Percentiles rank a stretch among this genome's conserved stretches.
Evolutionary conservation across 2,888 invertebrate genomes (phyloP).

Genomic region (Drosophila pullipes): DNA sequence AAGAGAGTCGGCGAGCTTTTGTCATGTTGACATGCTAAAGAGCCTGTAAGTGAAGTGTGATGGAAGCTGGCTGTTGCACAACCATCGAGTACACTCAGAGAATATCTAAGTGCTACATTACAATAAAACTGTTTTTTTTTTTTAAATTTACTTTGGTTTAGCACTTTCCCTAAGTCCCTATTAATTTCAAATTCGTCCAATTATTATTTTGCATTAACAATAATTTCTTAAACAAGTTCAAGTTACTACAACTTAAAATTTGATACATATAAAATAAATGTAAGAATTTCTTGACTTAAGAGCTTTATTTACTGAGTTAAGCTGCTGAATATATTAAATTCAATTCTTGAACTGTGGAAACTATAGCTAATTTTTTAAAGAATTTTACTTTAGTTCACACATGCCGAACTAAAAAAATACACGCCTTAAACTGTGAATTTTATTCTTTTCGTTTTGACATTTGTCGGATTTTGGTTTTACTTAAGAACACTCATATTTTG

Average conservation of each 20-base stretch:
- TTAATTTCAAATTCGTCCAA: not conserved
- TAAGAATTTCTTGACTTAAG: not conserved
- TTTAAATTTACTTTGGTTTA: not conserved
- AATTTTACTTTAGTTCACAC: not conserved
- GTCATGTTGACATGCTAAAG: slow-evolving; percentile 79
- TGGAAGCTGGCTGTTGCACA: slow-evolving; percentile 62
- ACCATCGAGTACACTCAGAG: slow-evolving; percentile 23
- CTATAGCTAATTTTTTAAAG: not conserved
- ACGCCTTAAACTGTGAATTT: not conserved
- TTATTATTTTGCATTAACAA: not conserved
- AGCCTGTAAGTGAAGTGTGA: slow-evolving; percentile 80
- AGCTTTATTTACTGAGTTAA: not conserved
- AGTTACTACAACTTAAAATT: not conserved
- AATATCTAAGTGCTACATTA: not conserved
- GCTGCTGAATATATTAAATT: not conserved
- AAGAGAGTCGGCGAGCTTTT: slow-evolving; percentile 15
- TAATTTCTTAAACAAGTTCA: not conserved
- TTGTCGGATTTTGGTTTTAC: not conserved
- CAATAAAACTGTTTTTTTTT: not conserved
- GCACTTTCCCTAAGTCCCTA: not conserved
- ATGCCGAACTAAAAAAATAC: not conserved
- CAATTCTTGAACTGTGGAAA: not conserved
- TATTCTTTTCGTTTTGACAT: not conserved
- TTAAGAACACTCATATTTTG: not conserved
- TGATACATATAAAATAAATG: not conserved